Percentiles rank a stretch among this genome's conserved stretches.
These are phyloP conservation scores for Drosophila maculinotata DNA, from an alignment of 2,888 invertebrate species.

Conservation along the genomic window DNA sequence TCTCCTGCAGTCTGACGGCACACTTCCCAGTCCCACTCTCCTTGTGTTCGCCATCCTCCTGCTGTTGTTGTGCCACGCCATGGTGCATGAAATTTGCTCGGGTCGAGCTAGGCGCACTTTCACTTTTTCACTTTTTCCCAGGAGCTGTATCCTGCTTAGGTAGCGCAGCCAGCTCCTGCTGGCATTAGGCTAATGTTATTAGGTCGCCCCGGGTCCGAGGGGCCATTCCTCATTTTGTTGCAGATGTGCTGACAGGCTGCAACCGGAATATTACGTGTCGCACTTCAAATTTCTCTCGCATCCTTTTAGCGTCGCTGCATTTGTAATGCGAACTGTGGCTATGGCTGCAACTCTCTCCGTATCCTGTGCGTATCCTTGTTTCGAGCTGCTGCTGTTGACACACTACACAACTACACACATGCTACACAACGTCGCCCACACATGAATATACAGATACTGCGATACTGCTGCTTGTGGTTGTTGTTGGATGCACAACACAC, in stretches of 20 bases:
- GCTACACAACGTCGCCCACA: conserved; percentile 31
- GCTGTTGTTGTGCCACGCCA: conserved; percentile 55
- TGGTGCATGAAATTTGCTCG: conserved; percentile 75
- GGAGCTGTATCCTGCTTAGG: conserved; percentile 45
- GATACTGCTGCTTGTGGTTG: neutral
- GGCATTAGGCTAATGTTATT: conserved; percentile 69
- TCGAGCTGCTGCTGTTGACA: conserved; percentile 53
- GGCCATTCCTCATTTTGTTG: conserved; percentile 70
- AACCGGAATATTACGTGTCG: conserved; percentile 80
- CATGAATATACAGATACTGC: conserved; percentile 26
- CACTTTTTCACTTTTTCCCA: conserved; percentile 61
- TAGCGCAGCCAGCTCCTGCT: conserved; percentile 47
- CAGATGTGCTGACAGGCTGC: conserved; percentile 73
- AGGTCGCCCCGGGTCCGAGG: conserved; percentile 44
- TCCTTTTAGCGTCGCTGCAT: conserved; percentile 64
- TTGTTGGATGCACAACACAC: conserved; percentile 22
- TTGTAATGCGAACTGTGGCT: conserved; percentile 14
- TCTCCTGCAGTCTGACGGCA: conserved; percentile 63
- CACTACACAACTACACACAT: conserved; percentile 49
- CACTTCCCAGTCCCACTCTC: conserved; percentile 30
- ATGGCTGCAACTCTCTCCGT: neutral
- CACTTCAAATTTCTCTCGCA: conserved; percentile 75
- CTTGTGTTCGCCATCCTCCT: conserved; percentile 14
- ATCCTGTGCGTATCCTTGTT: conserved; percentile 19
- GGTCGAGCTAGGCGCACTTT: conserved; percentile 65